Evolutionary conservation across 2,888 invertebrate species (phyloP).

Genomic region (Diarsia dahlii): DNA sequence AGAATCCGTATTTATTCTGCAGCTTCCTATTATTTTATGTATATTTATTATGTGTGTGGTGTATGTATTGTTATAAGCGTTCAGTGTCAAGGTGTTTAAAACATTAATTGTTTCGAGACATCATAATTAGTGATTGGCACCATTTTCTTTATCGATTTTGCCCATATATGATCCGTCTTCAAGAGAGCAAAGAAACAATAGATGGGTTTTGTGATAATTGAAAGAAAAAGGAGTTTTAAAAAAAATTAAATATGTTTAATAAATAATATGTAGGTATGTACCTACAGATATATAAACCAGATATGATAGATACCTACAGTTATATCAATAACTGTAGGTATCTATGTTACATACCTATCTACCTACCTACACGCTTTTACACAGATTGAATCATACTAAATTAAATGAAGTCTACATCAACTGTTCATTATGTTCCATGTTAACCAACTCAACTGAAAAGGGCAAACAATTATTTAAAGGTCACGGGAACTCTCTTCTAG

Average conservation of each 20-base stretch:
- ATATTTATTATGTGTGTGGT: neutral
- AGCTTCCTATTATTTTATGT: neutral
- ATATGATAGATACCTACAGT: too few relatives aligned
- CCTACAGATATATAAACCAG: too few relatives aligned
- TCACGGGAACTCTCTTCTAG: conserved; percentile 11
- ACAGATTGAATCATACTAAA: conserved; percentile 4
- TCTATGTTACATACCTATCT: neutral
- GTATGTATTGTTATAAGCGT: neutral
- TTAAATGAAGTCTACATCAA: conserved; percentile 12
- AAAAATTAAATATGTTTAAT: too few relatives aligned
- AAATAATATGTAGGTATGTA: too few relatives aligned
- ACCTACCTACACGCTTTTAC: conserved; percentile 6
- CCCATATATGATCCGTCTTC: too few relatives aligned
- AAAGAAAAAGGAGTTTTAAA: neutral
- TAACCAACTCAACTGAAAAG: conserved; percentile 16
- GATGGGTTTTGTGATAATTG: neutral
- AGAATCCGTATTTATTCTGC: neutral
- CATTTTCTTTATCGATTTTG: neutral
- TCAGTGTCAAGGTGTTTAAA: neutral
- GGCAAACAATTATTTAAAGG: conserved; percentile 28
- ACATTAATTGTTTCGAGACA: neutral
- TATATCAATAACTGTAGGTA: too few relatives aligned
- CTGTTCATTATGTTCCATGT: conserved; percentile 21
- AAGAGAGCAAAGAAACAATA: neutral
- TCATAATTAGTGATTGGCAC: neutral